Percentiles rank a stretch among this genome's conserved stretches.
Evolutionary conservation across 2,113 vertebrate species (phyloP).

Genomic region (Pluvianellus socialis): DNA sequence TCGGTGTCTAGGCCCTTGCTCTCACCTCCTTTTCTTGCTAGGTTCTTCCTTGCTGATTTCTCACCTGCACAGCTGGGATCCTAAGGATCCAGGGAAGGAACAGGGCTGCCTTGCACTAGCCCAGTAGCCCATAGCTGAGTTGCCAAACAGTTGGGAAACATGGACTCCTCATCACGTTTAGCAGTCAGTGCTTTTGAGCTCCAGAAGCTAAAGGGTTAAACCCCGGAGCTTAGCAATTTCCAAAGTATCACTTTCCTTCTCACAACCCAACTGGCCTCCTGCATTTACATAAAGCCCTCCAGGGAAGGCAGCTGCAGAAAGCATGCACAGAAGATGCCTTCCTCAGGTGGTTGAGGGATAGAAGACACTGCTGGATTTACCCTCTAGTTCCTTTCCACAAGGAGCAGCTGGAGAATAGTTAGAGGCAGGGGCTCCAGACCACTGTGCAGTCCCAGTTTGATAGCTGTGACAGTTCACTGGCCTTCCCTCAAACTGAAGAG

Average conservation of each 20-base stretch:
- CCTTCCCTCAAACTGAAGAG: neutral
- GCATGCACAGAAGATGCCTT: neutral
- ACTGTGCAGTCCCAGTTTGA: neutral
- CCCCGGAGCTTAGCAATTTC: neutral
- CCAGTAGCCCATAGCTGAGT: neutral
- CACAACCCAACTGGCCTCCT: neutral
- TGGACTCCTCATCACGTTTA: neutral
- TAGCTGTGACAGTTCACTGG: neutral
- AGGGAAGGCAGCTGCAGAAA: constrained; percentile 44
- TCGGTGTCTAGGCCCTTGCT: neutral
- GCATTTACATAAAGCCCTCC: neutral
- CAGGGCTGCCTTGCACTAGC: neutral
- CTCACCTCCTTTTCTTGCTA: neutral
- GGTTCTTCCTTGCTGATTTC: neutral
- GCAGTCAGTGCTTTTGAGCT: neutral
- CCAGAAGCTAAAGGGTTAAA: constrained; percentile 5
- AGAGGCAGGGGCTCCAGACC: neutral
- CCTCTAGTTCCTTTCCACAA: neutral
- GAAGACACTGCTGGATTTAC: neutral
- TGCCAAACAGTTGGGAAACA: neutral
- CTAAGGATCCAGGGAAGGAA: neutral
- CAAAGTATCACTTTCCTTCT: constrained; percentile 12
- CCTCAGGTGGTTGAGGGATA: neutral
- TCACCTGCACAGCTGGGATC: neutral
- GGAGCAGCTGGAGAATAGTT: neutral